Percentiles rank a stretch among this genome's conserved stretches.
Evolutionary conservation across 1,140 invertebrate genomes (phyloP).

Genomic region (Brachionus koreanus): DNA sequence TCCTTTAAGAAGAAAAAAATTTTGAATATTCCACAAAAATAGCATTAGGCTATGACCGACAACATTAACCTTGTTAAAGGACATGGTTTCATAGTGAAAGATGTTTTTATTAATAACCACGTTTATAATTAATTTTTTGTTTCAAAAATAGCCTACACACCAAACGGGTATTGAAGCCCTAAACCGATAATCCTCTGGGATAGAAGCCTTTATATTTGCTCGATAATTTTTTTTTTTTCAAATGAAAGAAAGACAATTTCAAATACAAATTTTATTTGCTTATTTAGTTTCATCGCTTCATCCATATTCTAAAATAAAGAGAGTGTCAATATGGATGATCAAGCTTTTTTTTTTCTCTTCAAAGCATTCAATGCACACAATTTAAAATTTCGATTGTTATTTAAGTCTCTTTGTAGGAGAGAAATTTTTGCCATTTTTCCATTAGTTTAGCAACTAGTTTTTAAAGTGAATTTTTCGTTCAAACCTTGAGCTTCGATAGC

Average conservation of each 20-base stretch:
- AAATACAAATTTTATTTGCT: slow-evolving; percentile 4
- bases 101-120: not conserved
- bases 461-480: not conserved
- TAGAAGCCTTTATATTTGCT: not conserved
- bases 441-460: not conserved
- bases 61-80: slow-evolving; percentile 32
- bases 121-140: not conserved
- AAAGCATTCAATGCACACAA: not conserved
- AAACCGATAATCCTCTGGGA: not conserved
- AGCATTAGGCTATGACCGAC: not conserved
- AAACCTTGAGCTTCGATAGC: not conserved
- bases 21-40: slow-evolving; percentile 23
- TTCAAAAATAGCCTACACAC: not conserved
- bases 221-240: not conserved
- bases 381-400: not conserved
- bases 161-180: not conserved
- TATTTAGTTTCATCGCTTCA: not conserved
- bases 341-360: not conserved
- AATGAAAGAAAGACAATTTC: not conserved
- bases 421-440: slow-evolving; percentile 3
- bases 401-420: not conserved
- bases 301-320: not conserved
- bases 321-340: not conserved
- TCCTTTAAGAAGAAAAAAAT: slow-evolving; percentile 8
- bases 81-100: not conserved